Evolutionary conservation across 2,113 vertebrate genomes (phyloP).

Genomic region (Electrona antarctica): DNA sequence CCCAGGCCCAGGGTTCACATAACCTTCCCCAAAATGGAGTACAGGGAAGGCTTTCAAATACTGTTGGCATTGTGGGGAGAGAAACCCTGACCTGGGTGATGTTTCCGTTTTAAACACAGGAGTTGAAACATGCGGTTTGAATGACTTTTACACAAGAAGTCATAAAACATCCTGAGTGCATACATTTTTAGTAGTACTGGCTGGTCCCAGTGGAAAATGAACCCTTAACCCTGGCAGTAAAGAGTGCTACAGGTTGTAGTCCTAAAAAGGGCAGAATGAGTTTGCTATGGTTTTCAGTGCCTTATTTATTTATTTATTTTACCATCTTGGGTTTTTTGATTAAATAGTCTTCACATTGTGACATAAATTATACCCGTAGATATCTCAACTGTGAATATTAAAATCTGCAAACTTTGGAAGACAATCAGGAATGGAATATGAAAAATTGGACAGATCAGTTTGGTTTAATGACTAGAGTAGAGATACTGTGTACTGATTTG

Average conservation of each 20-base stretch:
- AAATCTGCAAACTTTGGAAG: too few species aligned
- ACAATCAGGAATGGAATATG: too few species aligned
- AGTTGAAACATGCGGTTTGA: slow-evolving; percentile 31
- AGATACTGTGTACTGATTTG: too few species aligned
- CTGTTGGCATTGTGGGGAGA: slow-evolving; percentile 22
- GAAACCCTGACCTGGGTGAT: slow-evolving; percentile 12
- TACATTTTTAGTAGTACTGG: slow-evolving; percentile 22
- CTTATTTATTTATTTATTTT: not conserved
- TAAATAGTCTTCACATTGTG: too few species aligned
- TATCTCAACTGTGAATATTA: too few species aligned
- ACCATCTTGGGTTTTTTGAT: too few species aligned
- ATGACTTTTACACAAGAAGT: slow-evolving; percentile 24
- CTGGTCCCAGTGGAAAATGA: slow-evolving; percentile 16
- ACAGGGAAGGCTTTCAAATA: not conserved
- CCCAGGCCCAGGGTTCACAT: slow-evolving; percentile 17
- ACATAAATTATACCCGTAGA: too few species aligned
- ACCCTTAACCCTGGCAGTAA: slow-evolving; percentile 2
- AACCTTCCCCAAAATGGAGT: slow-evolving; percentile 21
- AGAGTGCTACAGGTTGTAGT: too few species aligned
- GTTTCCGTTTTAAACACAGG: slow-evolving; percentile 1
- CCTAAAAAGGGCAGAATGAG: too few species aligned
- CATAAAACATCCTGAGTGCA: slow-evolving; percentile 29
- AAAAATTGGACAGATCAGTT: too few species aligned
- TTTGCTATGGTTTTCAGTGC: not conserved
- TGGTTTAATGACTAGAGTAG: not conserved